Evolutionary conservation across 2,113 vertebrate species (phyloP).

Genomic region (Periophthalmus modestus): DNA sequence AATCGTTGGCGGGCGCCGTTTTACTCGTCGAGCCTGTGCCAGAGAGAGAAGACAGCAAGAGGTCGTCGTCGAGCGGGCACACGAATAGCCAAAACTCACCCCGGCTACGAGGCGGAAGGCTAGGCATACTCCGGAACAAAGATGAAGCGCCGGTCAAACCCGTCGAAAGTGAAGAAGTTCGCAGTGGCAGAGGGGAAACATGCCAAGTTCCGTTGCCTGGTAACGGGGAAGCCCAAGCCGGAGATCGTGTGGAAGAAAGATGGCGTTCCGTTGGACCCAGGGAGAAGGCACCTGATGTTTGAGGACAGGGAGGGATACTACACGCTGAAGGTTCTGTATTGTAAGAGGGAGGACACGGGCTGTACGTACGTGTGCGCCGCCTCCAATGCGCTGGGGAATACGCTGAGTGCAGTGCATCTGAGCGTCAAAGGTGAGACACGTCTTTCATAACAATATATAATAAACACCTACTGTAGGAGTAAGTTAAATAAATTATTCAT

Average conservation of each 20-base stretch:
- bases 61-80: constrained; percentile 44
- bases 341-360: constrained; percentile 88
- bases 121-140: constrained; percentile 13
- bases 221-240: constrained; percentile 94
- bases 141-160: constrained; percentile 50
- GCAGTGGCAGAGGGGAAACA: constrained; percentile 90
- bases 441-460: background rate
- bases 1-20: constrained; percentile 84
- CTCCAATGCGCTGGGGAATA: constrained; percentile 90
- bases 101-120: constrained; percentile 47
- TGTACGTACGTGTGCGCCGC: constrained; percentile 92
- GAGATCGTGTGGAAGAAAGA: constrained; percentile 96
- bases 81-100: constrained; percentile 52
- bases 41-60: constrained; percentile 37
- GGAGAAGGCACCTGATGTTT: constrained; percentile 87
- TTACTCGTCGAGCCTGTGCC: constrained; percentile 82
- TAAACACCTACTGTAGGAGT: too few relatives aligned
- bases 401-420: constrained; percentile 90
- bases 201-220: constrained; percentile 93
- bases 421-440: constrained; percentile 86
- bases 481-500: too few relatives aligned
- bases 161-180: constrained; percentile 83
- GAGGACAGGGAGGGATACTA: constrained; percentile 95
- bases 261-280: constrained; percentile 73
- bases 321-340: constrained; percentile 95